Evolutionary conservation across 2,797 vertebrate species (phyloP).

Genomic region (Synaphobranchus kaupii): DNA sequence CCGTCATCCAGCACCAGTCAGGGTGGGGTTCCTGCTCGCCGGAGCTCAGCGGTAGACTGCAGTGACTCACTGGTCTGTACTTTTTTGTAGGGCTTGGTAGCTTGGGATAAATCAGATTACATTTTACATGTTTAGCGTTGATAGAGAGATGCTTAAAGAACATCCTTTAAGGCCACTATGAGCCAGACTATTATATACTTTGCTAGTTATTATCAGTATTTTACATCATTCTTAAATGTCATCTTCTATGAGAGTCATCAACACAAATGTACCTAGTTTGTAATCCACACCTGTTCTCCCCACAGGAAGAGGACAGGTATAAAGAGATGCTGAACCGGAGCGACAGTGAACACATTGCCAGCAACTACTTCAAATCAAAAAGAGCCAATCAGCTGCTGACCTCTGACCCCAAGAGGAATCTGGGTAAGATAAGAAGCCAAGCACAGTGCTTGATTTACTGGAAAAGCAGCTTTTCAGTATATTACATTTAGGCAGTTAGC

Average conservation of each 20-base stretch:
- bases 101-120: no score
- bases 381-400: slow-evolving; percentile 77
- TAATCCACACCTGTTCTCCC: slow-evolving; percentile 32
- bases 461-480: no score
- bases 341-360: slow-evolving; percentile 82
- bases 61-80: slow-evolving; percentile 63
- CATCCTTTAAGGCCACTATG: not conserved
- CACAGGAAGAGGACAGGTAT: slow-evolving; percentile 81
- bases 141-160: no score
- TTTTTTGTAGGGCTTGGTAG: not conserved
- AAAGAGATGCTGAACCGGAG: slow-evolving; percentile 82
- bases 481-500: no score
- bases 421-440: slow-evolving; percentile 58
- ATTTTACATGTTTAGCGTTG: no score
- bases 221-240: not conserved
- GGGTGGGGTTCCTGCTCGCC: slow-evolving; percentile 47
- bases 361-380: slow-evolving; percentile 81
- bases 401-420: slow-evolving; percentile 61
- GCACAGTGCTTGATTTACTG: no score
- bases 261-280: no score
- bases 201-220: not conserved
- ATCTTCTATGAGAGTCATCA: no score
- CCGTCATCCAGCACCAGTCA: slow-evolving; percentile 51
- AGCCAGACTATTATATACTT: not conserved
- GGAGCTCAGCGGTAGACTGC: slow-evolving; percentile 57